These are phyloP conservation scores for Orthonychiurus folsomi DNA, from an alignment of 2,888 invertebrate genomes.

Conservation along the genomic window DNA sequence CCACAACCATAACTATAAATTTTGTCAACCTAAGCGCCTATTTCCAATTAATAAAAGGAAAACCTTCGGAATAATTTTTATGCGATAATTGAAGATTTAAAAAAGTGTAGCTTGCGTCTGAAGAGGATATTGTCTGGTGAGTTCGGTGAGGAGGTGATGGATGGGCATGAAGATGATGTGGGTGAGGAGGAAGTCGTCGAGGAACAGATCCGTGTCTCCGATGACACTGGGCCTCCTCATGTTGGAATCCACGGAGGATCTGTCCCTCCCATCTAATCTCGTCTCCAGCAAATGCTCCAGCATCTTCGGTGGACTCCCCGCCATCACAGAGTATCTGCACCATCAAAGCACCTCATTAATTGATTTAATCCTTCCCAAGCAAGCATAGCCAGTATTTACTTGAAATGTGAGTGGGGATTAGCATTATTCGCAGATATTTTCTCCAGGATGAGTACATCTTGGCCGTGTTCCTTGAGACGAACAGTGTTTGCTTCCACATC, in stretches of 20 bases:
- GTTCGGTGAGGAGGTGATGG: constrained; percentile 61
- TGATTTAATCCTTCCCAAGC: no score
- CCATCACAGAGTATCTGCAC: constrained; percentile 78
- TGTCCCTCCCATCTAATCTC: constrained; percentile 55
- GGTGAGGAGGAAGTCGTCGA: constrained; percentile 73
- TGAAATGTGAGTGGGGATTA: constrained; percentile 52
- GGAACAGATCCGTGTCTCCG: constrained; percentile 57
- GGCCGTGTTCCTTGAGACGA: constrained; percentile 70
- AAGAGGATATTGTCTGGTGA: constrained; percentile 70
- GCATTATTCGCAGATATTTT: constrained; percentile 51
- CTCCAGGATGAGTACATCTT: constrained; percentile 71
- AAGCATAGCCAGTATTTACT: no score
- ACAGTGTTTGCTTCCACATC: constrained; percentile 85
- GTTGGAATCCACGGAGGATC: constrained; percentile 39
- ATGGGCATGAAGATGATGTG: constrained; percentile 75
- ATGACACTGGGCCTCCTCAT: constrained; percentile 25
- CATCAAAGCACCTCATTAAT: no score
- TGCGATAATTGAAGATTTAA: no score
- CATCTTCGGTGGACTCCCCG: constrained; percentile 77
- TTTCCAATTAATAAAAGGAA: no score
- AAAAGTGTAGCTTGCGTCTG: no score
- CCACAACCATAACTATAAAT: no score
- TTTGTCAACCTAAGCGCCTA: no score
- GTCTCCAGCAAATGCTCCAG: constrained; percentile 75
- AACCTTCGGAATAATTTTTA: no score